phyloP scores from a whole-genome alignment of 2,113 vertebrate genomes.

The Chunga burmeisteri region DNA sequence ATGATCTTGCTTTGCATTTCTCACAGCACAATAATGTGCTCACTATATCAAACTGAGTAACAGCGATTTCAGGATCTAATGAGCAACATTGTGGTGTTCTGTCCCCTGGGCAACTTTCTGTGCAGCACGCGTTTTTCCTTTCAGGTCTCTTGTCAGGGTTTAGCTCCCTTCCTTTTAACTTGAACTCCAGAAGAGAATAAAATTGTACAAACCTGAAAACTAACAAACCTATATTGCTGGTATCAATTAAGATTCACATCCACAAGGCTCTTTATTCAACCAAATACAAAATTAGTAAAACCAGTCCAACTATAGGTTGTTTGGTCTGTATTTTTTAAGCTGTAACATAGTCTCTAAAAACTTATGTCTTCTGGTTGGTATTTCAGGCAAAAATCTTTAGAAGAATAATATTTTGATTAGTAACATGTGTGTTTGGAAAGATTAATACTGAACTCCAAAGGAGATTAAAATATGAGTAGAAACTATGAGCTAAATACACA shows the following conservation, averaged over 20 bases:
- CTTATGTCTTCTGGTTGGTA: slow-evolving; percentile 23
- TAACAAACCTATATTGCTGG: not conserved
- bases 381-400: slow-evolving; percentile 10
- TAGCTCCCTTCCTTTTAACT: slow-evolving; percentile 22
- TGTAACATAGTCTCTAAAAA: slow-evolving; percentile 3
- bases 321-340: slow-evolving; percentile 4
- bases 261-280: not conserved
- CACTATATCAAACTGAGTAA: not conserved
- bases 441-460: slow-evolving; percentile 28
- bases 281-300: not conserved
- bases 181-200: slow-evolving; percentile 9
- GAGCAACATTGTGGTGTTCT: not conserved
- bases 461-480: slow-evolving; percentile 32
- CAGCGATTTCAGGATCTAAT: not conserved
- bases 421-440: slow-evolving; percentile 52
- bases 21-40: not conserved
- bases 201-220: not conserved
- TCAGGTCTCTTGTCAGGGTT: not conserved
- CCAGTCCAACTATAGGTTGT: not conserved
- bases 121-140: slow-evolving; percentile 31
- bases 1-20: not conserved
- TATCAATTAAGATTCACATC: not conserved
- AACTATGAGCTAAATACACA: slow-evolving; percentile 25
- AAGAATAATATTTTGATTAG: slow-evolving; percentile 59
- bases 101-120: slow-evolving; percentile 18